phyloP scores from a whole-genome alignment of 1,140 invertebrate genomes.

The Zophobas atratus region DNA sequence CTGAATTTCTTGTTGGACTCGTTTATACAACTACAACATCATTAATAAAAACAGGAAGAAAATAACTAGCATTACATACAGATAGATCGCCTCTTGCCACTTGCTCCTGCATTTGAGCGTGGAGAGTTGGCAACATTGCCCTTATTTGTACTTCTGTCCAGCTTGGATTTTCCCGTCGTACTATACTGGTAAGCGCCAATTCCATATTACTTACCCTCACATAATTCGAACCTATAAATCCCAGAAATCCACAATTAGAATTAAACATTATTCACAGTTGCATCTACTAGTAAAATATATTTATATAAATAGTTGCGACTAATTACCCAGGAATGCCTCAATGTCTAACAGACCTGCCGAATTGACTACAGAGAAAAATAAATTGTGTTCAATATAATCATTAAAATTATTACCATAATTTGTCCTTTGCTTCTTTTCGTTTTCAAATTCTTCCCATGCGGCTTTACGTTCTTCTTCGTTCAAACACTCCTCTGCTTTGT shows the following conservation, averaged over 20 bases:
- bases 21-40: constrained; percentile 53
- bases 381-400: too few relatives aligned
- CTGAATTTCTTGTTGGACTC: constrained; percentile 55
- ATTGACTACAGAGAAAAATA: neutral
- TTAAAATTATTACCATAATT: constrained; percentile 23
- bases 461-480: constrained; percentile 94
- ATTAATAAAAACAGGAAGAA: neutral
- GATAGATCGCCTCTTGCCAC: constrained; percentile 51
- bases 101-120: constrained; percentile 57
- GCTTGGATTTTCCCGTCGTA: constrained; percentile 62
- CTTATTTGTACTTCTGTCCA: constrained; percentile 62
- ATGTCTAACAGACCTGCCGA: neutral
- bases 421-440: constrained; percentile 75
- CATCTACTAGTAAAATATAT: neutral
- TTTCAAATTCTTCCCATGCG: constrained; percentile 96
- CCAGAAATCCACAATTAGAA: constrained; percentile 50
- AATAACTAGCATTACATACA: constrained; percentile 47
- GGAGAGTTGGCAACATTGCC: constrained; percentile 59
- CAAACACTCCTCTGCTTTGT: constrained; percentile 90
- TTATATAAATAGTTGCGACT: constrained; percentile 2
- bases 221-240: constrained; percentile 3
- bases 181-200: constrained; percentile 59
- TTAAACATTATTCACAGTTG: neutral
- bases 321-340: constrained; percentile 16
- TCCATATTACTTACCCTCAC: constrained; percentile 45